A percentile compares a stretch with the other conserved stretches of the same genome.
These are phyloP conservation scores for Trichogramma pretiosum DNA, from an alignment of 1,140 invertebrate genomes.

Conservation along the genomic window DNA sequence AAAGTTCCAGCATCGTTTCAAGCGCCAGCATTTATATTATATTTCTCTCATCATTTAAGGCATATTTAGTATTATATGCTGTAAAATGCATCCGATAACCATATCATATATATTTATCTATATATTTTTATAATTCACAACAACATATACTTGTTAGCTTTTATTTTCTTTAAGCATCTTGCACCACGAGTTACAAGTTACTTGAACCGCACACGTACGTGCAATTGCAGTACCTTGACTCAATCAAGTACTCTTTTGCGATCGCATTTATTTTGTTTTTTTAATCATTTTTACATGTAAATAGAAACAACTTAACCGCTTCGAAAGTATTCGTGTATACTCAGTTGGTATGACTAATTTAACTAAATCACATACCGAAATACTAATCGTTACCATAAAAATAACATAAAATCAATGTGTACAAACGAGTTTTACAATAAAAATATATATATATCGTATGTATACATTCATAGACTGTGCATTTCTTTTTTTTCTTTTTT, in stretches of 20 bases:
- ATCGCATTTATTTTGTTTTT: no score
- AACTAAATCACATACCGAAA: slow-evolving; percentile 39
- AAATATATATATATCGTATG: slow-evolving; percentile 20
- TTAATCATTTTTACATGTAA: background rate
- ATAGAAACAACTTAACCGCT: slow-evolving; percentile 14
- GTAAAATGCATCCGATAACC: slow-evolving; percentile 16
- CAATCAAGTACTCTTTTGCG: slow-evolving; percentile 14
- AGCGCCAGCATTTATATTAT: slow-evolving; percentile 7
- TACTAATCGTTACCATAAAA: slow-evolving; percentile 32
- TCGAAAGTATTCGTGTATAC: no score
- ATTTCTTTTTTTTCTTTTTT: slow-evolving; percentile 29
- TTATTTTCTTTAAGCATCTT: slow-evolving; percentile 13
- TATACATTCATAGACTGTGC: slow-evolving; percentile 28
- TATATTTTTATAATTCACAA: no score
- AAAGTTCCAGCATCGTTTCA: slow-evolving; percentile 11
- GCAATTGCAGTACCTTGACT: slow-evolving; percentile 14
- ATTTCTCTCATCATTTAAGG: slow-evolving; percentile 8
- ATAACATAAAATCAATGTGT: slow-evolving; percentile 34
- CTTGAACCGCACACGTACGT: slow-evolving; percentile 14
- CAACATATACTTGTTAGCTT: slow-evolving; percentile 13
- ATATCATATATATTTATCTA: no score
- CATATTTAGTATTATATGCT: slow-evolving; percentile 13
- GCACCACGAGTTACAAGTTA: slow-evolving; percentile 13
- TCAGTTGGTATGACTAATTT: slow-evolving; percentile 19
- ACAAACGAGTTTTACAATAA: slow-evolving; percentile 35